Percentiles rank a stretch among this genome's conserved stretches.
phyloP scores from a whole-genome alignment of 2,797 vertebrate genomes.

The Harpagifer antarcticus region DNA sequence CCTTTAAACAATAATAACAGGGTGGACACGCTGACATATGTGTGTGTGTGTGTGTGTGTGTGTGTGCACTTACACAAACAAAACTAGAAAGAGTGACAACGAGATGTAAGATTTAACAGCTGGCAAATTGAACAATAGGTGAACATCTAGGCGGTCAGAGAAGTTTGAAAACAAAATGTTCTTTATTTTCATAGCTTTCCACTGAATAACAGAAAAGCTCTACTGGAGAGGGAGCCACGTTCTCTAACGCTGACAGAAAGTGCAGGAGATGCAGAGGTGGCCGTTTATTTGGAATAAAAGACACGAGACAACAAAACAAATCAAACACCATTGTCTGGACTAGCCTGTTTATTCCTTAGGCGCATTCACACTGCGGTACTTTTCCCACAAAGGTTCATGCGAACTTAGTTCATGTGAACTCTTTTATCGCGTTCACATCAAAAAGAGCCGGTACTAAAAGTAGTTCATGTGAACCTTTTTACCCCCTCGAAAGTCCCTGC shows the following conservation, averaged over 20 bases:
- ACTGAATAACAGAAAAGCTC: background rate
- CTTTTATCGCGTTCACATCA: no score
- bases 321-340: conserved; percentile 2
- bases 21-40: conserved; percentile 21
- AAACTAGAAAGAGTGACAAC: conserved; percentile 14
- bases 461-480: no score
- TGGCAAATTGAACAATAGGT: conserved; percentile 27
- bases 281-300: conserved; percentile 2
- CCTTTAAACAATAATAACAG: conserved; percentile 64
- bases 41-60: background rate
- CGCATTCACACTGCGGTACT: no score
- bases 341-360: background rate
- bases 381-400: no score
- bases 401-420: no score
- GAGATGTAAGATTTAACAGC: conserved; percentile 22
- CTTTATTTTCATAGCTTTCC: background rate
- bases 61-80: background rate
- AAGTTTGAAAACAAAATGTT: conserved; percentile 3
- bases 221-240: background rate
- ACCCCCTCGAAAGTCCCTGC: no score
- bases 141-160: background rate
- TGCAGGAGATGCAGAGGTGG: background rate
- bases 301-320: background rate
- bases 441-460: no score
- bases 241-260: background rate